Conservation (phyloP, 2,797 vertebrate species). For the Odontamblyopus rebecca region DNA sequence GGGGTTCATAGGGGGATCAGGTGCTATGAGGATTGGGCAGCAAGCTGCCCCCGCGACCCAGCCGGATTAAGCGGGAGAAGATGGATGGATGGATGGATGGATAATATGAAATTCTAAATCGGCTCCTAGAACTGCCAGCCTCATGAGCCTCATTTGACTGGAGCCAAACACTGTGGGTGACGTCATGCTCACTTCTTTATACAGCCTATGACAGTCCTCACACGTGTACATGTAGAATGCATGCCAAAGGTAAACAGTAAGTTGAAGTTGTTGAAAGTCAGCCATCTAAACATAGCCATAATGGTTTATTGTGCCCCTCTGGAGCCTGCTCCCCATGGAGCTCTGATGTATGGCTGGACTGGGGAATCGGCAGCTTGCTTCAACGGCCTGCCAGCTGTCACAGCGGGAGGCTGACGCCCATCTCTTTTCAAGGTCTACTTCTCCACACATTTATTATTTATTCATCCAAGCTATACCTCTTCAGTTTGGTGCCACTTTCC, state of each 20-base stretch:
- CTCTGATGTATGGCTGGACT: constrained; percentile 23
- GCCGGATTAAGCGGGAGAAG: too few species aligned
- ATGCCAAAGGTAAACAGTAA: not conserved
- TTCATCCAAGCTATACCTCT: constrained; percentile 52
- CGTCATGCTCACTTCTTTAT: too few species aligned
- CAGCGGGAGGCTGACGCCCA: constrained; percentile 52
- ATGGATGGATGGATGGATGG: too few species aligned
- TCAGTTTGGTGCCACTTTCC: constrained; percentile 67
- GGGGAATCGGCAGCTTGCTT: constrained; percentile 7
- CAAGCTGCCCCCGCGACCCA: too few species aligned
- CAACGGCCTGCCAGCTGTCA: constrained; percentile 56
- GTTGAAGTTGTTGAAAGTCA: not conserved
- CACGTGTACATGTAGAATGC: too few species aligned
- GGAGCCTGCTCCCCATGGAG: not conserved
- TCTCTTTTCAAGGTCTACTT: constrained; percentile 64
- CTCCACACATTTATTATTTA: constrained; percentile 73
- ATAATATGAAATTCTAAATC: too few species aligned
- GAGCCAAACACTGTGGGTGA: too few species aligned
- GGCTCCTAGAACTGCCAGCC: too few species aligned
- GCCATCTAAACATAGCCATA: not conserved
- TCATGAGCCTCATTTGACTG: too few species aligned
- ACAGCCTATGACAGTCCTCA: too few species aligned
- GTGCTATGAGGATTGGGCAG: too few species aligned
- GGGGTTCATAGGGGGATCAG: too few species aligned
- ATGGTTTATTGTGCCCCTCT: not conserved